Conservation (phyloP, 2,113 vertebrate genomes). For the Triplophysa tibetana region DNA sequence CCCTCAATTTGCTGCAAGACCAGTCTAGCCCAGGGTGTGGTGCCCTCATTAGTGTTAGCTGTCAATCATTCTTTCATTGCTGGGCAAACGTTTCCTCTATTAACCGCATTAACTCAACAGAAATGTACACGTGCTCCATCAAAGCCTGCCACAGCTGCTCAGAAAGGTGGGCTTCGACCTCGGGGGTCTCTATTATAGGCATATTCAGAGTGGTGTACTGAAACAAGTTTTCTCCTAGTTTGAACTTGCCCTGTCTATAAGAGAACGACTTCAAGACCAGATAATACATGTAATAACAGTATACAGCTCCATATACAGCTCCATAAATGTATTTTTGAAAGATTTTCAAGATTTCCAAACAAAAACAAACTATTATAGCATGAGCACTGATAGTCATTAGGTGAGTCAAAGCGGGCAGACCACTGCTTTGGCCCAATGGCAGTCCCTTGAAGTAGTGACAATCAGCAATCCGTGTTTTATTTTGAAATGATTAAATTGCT, state of each 20-base stretch:
- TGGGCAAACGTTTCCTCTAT: conserved; percentile 61
- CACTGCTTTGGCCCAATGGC: conserved; percentile 40
- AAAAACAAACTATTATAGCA: background rate
- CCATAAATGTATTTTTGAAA: background rate
- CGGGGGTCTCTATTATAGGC: conserved; percentile 15
- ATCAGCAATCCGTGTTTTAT: conserved; percentile 34
- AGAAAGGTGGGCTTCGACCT: conserved; percentile 49
- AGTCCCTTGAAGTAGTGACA: conserved; percentile 50
- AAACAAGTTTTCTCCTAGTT: background rate
- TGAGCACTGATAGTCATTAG: background rate
- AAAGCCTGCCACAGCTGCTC: conserved; percentile 47
- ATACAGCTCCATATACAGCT: background rate
- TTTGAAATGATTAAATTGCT: background rate
- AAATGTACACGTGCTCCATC: conserved; percentile 57
- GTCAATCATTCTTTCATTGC: conserved; percentile 65
- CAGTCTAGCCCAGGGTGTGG: conserved; percentile 56
- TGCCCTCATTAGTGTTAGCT: conserved; percentile 60
- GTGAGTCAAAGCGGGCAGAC: background rate
- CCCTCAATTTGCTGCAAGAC: conserved; percentile 39
- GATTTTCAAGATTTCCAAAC: background rate
- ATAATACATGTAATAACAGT: background rate
- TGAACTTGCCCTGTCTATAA: background rate
- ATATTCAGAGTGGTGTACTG: background rate
- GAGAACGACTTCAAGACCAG: background rate
- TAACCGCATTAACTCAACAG: conserved; percentile 54